phyloP scores from a whole-genome alignment of 2,113 vertebrate species.

The Lophotis ruficrista region DNA sequence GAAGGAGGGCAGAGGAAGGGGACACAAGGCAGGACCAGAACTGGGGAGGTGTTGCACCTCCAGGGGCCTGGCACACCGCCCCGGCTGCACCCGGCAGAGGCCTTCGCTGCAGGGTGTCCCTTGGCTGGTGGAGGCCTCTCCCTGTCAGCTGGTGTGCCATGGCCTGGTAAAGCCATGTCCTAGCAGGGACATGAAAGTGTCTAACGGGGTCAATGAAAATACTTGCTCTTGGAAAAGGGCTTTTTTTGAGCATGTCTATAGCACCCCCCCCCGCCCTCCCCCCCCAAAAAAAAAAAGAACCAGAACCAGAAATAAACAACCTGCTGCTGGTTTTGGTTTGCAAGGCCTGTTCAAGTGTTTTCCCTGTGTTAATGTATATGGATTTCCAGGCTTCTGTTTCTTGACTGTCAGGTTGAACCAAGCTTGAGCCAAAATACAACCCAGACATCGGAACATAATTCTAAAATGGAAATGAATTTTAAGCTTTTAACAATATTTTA shows the following conservation, averaged over 20 bases:
- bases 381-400: background rate
- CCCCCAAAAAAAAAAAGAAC: background rate
- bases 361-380: background rate
- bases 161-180: background rate
- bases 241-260: background rate
- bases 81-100: background rate
- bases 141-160: background rate
- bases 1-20: background rate
- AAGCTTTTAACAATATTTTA: background rate
- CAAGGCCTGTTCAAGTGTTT: background rate
- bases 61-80: background rate
- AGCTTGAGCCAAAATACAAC: background rate
- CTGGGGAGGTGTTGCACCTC: background rate
- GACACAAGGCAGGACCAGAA: accelerated
- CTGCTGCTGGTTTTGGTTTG: background rate
- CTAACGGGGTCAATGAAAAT: background rate
- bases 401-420: background rate
- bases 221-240: background rate
- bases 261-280: background rate
- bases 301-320: background rate
- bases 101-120: background rate
- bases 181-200: background rate
- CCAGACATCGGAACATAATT: background rate
- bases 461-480: background rate
- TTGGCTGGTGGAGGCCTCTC: background rate